Conservation (phyloP, 2,113 vertebrate genomes). For the Zingel zingel region DNA sequence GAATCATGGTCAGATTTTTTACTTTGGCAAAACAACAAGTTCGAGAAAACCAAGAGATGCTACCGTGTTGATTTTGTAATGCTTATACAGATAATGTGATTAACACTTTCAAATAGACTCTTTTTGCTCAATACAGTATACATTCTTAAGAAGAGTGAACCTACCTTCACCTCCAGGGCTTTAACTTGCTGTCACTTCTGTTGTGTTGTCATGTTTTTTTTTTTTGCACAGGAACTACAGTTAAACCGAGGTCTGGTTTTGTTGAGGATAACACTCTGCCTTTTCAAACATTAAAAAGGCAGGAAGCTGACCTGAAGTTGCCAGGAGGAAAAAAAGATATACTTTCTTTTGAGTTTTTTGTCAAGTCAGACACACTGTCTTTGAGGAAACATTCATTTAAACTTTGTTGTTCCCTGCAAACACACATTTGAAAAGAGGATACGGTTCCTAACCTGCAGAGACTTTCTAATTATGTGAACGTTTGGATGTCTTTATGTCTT, state of each 20-base stretch:
- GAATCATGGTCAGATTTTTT: background rate
- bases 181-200: background rate
- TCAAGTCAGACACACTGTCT: background rate
- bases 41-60: background rate
- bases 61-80: background rate
- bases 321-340: background rate
- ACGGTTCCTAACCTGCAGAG: background rate
- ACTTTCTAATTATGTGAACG: background rate
- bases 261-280: background rate
- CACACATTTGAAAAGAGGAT: background rate
- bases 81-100: background rate
- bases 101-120: background rate
- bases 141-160: background rate
- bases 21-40: background rate
- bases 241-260: background rate
- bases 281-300: conserved; percentile 1
- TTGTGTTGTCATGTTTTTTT: conserved; percentile 10
- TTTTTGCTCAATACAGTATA: background rate
- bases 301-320: conserved; percentile 7
- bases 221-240: background rate
- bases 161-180: background rate
- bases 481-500: background rate
- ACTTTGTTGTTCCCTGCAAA: conserved; percentile 3
- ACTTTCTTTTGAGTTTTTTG: background rate
- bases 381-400: background rate